These are phyloP conservation scores for Eurytemora carolleeae DNA, from an alignment of 1,140 invertebrate species.

Conservation along the genomic window DNA sequence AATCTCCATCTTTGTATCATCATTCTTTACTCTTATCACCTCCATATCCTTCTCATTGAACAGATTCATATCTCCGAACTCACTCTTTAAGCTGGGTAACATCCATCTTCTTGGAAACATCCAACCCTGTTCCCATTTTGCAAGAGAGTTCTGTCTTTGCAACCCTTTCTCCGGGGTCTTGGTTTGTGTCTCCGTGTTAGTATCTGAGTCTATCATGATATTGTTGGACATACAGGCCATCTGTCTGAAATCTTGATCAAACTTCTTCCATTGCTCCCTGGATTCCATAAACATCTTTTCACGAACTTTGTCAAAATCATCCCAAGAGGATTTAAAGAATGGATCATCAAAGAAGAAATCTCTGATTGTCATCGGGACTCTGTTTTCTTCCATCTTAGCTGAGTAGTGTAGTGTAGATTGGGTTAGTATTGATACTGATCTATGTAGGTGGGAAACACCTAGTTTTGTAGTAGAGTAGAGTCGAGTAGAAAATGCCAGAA, in stretches of 20 bases:
- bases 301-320: conserved; percentile 1
- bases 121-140: too few species aligned
- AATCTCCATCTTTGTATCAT: conserved; percentile 15
- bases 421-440: too few species aligned
- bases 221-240: background rate
- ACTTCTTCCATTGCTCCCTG: background rate
- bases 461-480: too few species aligned
- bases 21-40: conserved; percentile 10
- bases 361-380: background rate
- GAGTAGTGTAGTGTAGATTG: background rate
- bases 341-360: background rate
- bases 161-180: too few species aligned
- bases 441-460: too few species aligned
- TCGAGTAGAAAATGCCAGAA: too few species aligned
- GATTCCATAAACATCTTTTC: conserved; percentile 1
- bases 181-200: background rate
- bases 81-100: background rate
- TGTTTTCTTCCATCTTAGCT: background rate
- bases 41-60: background rate
- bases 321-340: conserved; percentile 4
- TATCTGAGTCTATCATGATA: background rate
- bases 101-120: background rate
- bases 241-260: background rate
- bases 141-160: too few species aligned
- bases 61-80: background rate